Evolutionary conservation across 2,797 vertebrate genomes (phyloP).

Genomic region (Miichthys miiuy): DNA sequence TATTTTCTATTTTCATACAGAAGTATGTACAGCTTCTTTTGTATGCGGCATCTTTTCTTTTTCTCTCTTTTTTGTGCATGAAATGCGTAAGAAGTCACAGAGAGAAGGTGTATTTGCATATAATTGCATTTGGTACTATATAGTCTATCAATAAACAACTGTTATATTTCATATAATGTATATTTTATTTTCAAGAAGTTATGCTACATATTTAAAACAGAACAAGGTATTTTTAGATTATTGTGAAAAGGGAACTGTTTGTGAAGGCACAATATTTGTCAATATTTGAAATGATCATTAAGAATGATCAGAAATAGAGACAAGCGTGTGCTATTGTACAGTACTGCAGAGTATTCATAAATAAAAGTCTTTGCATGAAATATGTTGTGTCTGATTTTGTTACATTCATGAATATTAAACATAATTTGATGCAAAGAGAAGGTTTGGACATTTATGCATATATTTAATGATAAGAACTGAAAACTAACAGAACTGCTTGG

Average conservation of each 20-base stretch:
- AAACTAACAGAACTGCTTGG: neutral
- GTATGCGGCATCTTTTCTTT: conserved; percentile 77
- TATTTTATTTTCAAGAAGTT: conserved; percentile 86
- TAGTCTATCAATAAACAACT: conserved; percentile 84
- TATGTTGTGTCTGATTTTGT: conserved; percentile 47
- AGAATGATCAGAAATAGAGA: conserved; percentile 78
- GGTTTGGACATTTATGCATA: neutral
- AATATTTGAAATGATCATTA: conserved; percentile 77
- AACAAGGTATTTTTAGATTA: conserved; percentile 88
- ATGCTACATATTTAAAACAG: conserved; percentile 86
- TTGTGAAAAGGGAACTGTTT: conserved; percentile 85
- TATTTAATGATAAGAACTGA: neutral
- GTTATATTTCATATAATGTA: conserved; percentile 90
- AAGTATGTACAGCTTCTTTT: conserved; percentile 85
- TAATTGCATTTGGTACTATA: conserved; percentile 88
- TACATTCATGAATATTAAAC: neutral
- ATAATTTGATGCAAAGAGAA: neutral
- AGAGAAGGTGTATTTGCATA: conserved; percentile 84
- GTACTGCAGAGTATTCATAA: conserved; percentile 85
- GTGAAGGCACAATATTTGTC: conserved; percentile 80
- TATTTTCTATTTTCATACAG: conserved; percentile 90
- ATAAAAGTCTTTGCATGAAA: conserved; percentile 90
- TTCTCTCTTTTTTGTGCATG: conserved; percentile 77
- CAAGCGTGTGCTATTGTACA: conserved; percentile 84
- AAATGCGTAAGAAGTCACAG: conserved; percentile 76